Evolutionary conservation across 2,113 vertebrate genomes (phyloP), one percentile per base, ranked within the genome.

Genomic region (Silurus glanis): DNA sequence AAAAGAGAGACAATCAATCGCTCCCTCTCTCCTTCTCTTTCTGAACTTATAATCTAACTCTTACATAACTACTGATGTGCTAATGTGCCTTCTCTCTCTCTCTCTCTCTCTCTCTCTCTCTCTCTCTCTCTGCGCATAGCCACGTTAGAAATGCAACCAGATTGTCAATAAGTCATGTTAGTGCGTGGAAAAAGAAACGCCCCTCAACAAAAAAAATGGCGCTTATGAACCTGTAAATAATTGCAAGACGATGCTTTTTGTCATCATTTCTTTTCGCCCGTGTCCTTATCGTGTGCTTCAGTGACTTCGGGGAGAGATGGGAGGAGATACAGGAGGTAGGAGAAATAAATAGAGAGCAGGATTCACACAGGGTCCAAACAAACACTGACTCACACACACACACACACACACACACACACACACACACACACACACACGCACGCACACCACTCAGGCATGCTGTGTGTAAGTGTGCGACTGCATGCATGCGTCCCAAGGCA

Each of bases 161-260:
- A 71, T 28, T 71, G 21, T 21, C 66, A 71, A 71, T 72, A 69
- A 55, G 19, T 23, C 5, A 17, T 45, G 17, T 17, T 53, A 69
- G 47, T 5, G 23, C 49, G 49, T 51, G 61, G 51, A 5, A 12
- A 23, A n/a, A 72, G 2, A 74, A 56, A 45, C 5, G 2, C 16
- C 51, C 51, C 74, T 55, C 13, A 9, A 45, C 5, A 12, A 12
- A 79, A 10, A 1, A 0, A 10, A 19, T 5, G 45, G 87, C 87
- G 93, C 92, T 92, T 90, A 93, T 92, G 92, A 91, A 87, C 83
- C 83, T 72, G 80, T 93, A 82, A 94, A 94, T 93, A 91, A 94
- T 93, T 93, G 87, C 93, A 66, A 45, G 28, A 85, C 90, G 91
- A 91, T 90, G 90, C 82, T 90, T 91, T 93, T 78, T 91, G 89